Conservation (phyloP, 2,888 invertebrate species). For the Penaeus monodon region DNA sequence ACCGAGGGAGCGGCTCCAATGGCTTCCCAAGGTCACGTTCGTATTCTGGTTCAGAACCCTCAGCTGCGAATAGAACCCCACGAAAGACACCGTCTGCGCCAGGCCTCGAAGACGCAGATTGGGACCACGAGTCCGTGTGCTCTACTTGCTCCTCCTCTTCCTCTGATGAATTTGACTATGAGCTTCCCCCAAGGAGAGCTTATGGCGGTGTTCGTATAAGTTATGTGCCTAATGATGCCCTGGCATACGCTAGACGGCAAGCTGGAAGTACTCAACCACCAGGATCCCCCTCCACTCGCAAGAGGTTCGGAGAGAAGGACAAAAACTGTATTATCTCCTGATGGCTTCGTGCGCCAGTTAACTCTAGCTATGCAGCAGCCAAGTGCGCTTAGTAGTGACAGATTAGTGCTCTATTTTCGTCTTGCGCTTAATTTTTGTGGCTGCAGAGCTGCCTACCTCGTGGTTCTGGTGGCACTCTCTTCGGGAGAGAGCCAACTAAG, state of each 20-base stretch:
- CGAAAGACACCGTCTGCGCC: constrained; percentile 57
- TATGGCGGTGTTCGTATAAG: constrained; percentile 87
- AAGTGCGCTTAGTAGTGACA: constrained; percentile 54
- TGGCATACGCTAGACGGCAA: constrained; percentile 73
- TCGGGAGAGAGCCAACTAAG: constrained; percentile 36
- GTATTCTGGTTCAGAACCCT: constrained; percentile 68
- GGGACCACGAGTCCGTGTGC: constrained; percentile 84
- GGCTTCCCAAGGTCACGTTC: constrained; percentile 62
- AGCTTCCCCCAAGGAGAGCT: constrained; percentile 83
- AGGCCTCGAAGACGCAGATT: constrained; percentile 52
- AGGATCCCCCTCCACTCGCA: constrained; percentile 68
- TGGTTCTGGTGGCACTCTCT: constrained; percentile 38
- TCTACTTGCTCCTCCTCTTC: constrained; percentile 79
- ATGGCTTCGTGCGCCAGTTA: constrained; percentile 70
- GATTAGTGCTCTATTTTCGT: constrained; percentile 34
- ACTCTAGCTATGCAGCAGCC: constrained; percentile 33
- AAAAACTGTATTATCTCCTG: constrained; percentile 90
- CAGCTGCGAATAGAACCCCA: constrained; percentile 76
- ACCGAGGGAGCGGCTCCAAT: constrained; percentile 34
- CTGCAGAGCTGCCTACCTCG: constrained; percentile 47
- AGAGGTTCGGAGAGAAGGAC: constrained; percentile 75
- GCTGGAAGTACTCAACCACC: constrained; percentile 65
- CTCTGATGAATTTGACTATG: constrained; percentile 87
- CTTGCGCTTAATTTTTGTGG: constrained; percentile 37
- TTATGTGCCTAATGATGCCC: constrained; percentile 92